phyloP scores from a whole-genome alignment of 2,113 vertebrate species.

The Menura novaehollandiae region DNA sequence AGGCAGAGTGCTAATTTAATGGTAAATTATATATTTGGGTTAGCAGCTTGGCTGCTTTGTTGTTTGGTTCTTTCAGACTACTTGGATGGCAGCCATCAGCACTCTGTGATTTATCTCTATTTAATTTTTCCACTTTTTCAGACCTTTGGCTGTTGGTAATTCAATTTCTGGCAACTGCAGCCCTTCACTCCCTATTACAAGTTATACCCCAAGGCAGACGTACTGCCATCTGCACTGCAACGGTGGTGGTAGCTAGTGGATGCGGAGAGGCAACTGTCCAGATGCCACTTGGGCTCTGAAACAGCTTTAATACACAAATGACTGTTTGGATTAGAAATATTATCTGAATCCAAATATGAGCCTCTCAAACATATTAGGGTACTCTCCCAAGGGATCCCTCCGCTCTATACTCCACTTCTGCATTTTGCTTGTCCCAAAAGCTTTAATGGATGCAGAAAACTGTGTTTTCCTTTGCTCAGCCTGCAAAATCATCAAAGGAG shows the following conservation, averaged over 20 bases:
- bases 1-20: constrained; percentile 8
- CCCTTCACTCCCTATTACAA: background rate
- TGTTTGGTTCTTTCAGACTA: constrained; percentile 22
- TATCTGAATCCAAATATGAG: background rate
- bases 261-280: background rate
- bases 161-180: constrained; percentile 39
- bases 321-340: background rate
- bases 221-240: constrained; percentile 14
- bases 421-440: background rate
- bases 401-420: background rate
- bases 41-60: constrained; percentile 33
- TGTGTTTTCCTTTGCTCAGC: background rate
- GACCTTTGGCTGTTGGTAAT: constrained; percentile 32
- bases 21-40: constrained; percentile 35
- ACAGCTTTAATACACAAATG: background rate
- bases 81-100: constrained; percentile 24
- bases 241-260: constrained; percentile 7
- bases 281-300: background rate
- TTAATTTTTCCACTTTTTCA: constrained; percentile 50
- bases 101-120: constrained; percentile 38
- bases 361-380: background rate
- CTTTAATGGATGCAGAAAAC: background rate
- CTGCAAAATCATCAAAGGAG: background rate
- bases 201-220: constrained; percentile 32
- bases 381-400: background rate